Base-by-base conservation (phyloP, 2,888 invertebrate genomes). In the Drosophila diplacantha region DNA sequence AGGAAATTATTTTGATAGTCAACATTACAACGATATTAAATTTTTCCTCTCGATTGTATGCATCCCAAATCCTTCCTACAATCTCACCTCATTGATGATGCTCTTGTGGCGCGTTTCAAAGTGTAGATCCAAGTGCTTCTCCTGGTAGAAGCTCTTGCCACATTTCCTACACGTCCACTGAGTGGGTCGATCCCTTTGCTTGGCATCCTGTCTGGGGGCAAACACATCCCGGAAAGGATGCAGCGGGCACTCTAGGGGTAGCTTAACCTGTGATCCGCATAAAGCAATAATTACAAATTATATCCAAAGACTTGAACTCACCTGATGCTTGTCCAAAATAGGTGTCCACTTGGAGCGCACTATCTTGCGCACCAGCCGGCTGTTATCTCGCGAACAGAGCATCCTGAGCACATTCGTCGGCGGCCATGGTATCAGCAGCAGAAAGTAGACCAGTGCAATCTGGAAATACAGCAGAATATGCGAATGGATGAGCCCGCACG, bases 111-210 rank as follows among this genome's bases (percentile, higher is more conserved):
- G 92, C 89, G 93, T 93, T 90, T 96, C 95, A 90, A 96, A 96
- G 89, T 96, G 96, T 85, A 92, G 90, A 89, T 96, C 96, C 83
- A 96, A 90, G 89, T 93, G 94, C 85, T 93, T 93, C 88, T 96
- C 96, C 88, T 95, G 94, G 89, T 94, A 96, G 88, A 96, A 96
- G 71, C 95, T 95, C 89, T 96, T 95, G 76, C 96, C 96, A 90
- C 96, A 96, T 74, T 95, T 92, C 63, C 95, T 94, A 86, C 96
- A 96, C 11, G 94, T 95, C 96, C 96, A 96, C 88, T 96, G 95
- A 34, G 95, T 94, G 18, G 95, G 92, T 69, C 95, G 91, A 89
- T 95, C 94, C 86, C 95, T 94, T 83, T 93, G 91, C 89, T 96
- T 96, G 83, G 95, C 94, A 61, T 92, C 92, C 88, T 96, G 95